Percentiles rank a stretch among this genome's conserved stretches.
These are phyloP conservation scores for Gallinago undulata DNA, from an alignment of 2,113 vertebrate genomes.

Conservation along the genomic window DNA sequence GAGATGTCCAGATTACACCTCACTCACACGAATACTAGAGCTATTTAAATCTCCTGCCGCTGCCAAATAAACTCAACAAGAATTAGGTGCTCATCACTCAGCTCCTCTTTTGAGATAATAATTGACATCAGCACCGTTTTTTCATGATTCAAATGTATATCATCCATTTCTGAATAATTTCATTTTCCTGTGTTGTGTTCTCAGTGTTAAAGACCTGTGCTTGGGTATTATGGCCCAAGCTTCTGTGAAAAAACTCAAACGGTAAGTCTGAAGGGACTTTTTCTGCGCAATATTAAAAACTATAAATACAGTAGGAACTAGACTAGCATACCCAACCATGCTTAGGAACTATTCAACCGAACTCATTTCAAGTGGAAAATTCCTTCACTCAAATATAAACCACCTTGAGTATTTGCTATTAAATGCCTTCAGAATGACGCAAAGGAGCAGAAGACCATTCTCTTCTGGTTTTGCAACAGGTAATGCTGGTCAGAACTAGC, in stretches of 20 bases:
- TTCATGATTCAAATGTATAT: background rate
- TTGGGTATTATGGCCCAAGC: background rate
- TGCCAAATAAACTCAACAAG: background rate
- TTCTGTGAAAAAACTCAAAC: background rate
- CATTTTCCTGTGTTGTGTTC: background rate
- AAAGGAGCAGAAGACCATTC: background rate
- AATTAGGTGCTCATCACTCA: background rate
- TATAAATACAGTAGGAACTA: background rate
- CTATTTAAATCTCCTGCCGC: background rate
- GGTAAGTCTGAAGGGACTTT: background rate
- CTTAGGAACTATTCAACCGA: background rate
- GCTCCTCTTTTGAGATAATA: background rate
- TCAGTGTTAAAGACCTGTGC: background rate
- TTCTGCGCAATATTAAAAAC: background rate
- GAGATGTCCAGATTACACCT: background rate
- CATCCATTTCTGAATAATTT: background rate
- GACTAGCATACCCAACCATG: background rate
- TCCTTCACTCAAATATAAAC: background rate
- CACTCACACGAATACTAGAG: rapidly evolving
- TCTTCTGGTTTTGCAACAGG: background rate
- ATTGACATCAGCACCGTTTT: background rate
- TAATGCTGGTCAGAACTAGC: background rate
- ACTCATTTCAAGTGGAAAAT: background rate
- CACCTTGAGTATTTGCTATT: background rate
- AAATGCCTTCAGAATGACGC: background rate